Base-by-base conservation (phyloP, 2,797 vertebrate species). In the Lutjanus campechanus region DNA sequence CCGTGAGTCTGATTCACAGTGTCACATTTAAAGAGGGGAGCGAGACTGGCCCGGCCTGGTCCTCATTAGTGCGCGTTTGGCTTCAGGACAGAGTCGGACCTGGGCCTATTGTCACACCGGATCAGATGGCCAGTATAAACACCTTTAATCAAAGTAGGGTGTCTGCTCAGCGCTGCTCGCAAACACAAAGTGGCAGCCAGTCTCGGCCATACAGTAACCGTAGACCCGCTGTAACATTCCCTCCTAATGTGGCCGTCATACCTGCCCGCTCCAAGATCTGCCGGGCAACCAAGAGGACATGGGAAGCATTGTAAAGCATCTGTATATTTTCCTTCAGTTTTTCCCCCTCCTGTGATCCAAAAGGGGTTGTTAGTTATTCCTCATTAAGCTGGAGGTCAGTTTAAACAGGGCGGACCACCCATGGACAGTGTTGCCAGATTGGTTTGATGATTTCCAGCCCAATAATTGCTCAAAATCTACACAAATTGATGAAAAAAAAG, bases 81-180 rank as follows among this genome's bases (percentile, higher is more conserved):
- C 93, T 93, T 85, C 84, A 78, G 88, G 89, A 90, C 78, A 46
- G 73, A 88, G 81, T 73, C 77, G 17, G 79, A 79, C 66, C 87
- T 70, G 5, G 91, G 81, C 78, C 90, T 89, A 91, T 94, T 94
- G 95, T 95, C 94, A 93, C 92, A 88, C 71, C 60, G 83, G 92
- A 95, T 95, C 94, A 90, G 70, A 92, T 94, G 86, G 77, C 94
- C 85, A 91, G 84, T 90, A 81, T 93, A 95, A 95, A 96, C 94
- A 95, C 86, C 85, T 93, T 85, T 95, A 95, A 95, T 95, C 94
- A 94, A 90, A 90, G 89, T 81, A 53, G 86, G 84, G 87, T 91
- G 90, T 90, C 87, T 87, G 92, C 83, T 94, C 91, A 89, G 85
- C 70, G 13, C 91, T 67, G 79, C 64, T 73, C 50, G 47, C 83